Percentiles rank a stretch among this genome's conserved stretches.
phyloP scores from a whole-genome alignment of 92 coral and sea anemone genomes.

The Porites rus region DNA sequence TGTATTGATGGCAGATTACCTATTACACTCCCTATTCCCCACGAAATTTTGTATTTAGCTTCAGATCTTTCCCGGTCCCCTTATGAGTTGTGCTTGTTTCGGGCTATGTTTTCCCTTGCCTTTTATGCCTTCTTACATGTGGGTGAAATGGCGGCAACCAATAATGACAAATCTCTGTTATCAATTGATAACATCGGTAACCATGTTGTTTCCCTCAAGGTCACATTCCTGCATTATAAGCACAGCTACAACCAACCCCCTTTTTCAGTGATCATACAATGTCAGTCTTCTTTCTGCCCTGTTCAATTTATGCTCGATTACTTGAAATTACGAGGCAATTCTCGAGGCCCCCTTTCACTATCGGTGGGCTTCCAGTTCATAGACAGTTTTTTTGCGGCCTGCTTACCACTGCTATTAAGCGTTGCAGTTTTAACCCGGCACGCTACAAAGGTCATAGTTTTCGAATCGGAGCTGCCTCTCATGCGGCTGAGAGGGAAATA shows the following conservation, averaged over 20 bases:
- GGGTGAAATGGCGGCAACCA: constrained; percentile 63
- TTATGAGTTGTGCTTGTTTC: constrained; percentile 45
- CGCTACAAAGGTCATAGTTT: constrained; percentile 68
- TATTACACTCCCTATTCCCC: constrained; percentile 56
- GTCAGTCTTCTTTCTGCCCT: no score
- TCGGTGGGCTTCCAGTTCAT: no score
- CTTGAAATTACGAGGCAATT: no score
- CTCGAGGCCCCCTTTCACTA: no score
- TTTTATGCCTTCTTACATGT: constrained; percentile 64
- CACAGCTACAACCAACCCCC: constrained; percentile 71
- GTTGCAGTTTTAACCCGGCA: constrained; percentile 57
- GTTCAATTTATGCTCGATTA: no score
- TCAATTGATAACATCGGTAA: constrained; percentile 48
- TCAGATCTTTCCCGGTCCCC: constrained; percentile 15
- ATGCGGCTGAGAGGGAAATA: constrained; percentile 70
- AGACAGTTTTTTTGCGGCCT: constrained; percentile 41
- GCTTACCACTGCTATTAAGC: constrained; percentile 43
- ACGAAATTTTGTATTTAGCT: constrained; percentile 37
- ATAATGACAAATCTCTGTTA: constrained; percentile 29
- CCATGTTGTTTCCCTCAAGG: constrained; percentile 38
- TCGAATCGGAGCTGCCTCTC: constrained; percentile 76
- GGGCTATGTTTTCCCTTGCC: constrained; percentile 67
- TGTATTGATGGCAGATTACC: neutral
- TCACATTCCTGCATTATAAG: constrained; percentile 64
- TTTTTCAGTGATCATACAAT: no score